Evolutionary conservation across 2,113 vertebrate genomes (phyloP), one percentile per base, ranked within the genome.

Genomic region (Glaucidium brasilianum): DNA sequence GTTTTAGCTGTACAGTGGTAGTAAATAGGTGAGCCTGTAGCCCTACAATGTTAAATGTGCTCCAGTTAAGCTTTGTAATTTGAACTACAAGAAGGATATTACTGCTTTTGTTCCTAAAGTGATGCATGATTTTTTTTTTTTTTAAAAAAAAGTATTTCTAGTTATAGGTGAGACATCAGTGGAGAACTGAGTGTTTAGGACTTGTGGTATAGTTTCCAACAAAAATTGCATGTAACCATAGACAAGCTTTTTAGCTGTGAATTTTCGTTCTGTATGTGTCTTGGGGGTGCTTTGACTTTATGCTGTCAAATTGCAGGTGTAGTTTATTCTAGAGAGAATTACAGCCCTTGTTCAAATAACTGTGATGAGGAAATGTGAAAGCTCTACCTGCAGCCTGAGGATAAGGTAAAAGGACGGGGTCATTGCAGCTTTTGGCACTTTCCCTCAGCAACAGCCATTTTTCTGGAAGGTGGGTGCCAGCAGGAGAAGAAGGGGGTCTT

Each of bases 91-190:
- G 43, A 18, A 60, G 13, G 22, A 4, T 39, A 11, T n/a, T 53
- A 6, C 3, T 6, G 4, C 0, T 59, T 74, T 32, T 56, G 30
- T 67, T 88, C 26, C 43, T 76, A 52, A 71, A 92, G 20, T 30
- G 12, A 30, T 47, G 35, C 8, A 6, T 53, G 20, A 27, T 32
- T 16, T 25, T 26, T 26, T 16, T 34, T 76, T 55, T 53, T 74
- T 47, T 47, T 21, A 47, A 32, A 41, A 29, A 47, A 32, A 41
- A 29, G 6, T 41, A 19, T 52, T 82, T 25, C 58, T 35, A 47
- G 20, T 39, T 69, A 8, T 0, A n/a, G 1, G 1, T 74, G 60
- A 62, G 29, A 16, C 9, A 43, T 27, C 29, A 26, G 25, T 13
- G n/a, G 29, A 73, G 23, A 76, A 5, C 11, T 17, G 47, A 52